Percentiles rank a stretch among this genome's conserved stretches.
Evolutionary conservation across 2,113 vertebrate genomes (phyloP).

Genomic region (Pedetes capensis): DNA sequence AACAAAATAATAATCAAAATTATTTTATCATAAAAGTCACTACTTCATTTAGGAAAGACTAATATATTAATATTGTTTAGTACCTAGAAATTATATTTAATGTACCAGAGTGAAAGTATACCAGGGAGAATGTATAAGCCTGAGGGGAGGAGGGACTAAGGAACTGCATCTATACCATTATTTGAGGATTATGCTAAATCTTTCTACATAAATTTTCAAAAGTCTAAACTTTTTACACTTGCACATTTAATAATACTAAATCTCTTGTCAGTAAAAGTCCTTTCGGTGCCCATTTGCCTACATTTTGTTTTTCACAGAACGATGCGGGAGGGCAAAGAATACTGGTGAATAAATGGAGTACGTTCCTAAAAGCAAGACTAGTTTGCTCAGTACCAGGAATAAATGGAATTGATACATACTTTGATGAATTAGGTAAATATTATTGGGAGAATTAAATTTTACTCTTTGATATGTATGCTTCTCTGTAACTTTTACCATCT

Average conservation of each 20-base stretch:
- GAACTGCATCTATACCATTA: not conserved
- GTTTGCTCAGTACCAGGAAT: conserved; percentile 94
- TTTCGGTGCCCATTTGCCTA: not conserved
- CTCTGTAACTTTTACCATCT: not conserved
- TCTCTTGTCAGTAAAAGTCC: not conserved
- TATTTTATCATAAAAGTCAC: not conserved
- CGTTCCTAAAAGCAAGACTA: conserved; percentile 94
- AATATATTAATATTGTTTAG: not conserved
- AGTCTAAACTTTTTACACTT: not conserved
- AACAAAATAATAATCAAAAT: not conserved
- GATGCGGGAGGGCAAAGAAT: conserved; percentile 95
- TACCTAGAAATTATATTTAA: not conserved
- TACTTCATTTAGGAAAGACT: not conserved
- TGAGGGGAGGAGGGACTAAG: not conserved
- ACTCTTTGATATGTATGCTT: not conserved
- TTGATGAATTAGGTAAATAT: conserved; percentile 94
- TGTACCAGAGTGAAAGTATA: not conserved
- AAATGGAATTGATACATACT: conserved; percentile 95
- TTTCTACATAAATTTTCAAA: not conserved
- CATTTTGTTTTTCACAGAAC: conserved; percentile 84
- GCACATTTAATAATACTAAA: not conserved
- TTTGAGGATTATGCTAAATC: not conserved
- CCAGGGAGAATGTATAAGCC: not conserved
- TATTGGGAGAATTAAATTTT: not conserved
- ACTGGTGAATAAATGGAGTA: conserved; percentile 97